Conservation (phyloP, 2,797 vertebrate species). For the Philypnodon macrostomus region DNA sequence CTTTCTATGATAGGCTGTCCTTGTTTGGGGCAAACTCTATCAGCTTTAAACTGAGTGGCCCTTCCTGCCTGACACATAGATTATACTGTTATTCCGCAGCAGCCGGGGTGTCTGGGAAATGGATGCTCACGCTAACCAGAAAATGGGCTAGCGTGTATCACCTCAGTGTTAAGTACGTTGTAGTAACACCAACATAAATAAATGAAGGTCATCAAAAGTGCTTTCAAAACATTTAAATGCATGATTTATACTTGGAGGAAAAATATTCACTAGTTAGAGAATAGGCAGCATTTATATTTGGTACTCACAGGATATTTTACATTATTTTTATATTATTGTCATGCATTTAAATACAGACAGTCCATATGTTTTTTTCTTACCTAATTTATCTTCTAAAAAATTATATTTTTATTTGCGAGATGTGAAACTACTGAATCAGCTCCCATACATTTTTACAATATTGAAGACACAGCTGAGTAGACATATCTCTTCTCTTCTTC, state of each 20-base stretch:
- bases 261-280: not conserved
- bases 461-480: not conserved
- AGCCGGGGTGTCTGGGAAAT: conserved; percentile 59
- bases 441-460: not conserved
- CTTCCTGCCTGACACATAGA: conserved; percentile 71
- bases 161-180: conserved; percentile 64
- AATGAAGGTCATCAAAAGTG: conserved; percentile 63
- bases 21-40: conserved; percentile 78
- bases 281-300: not conserved
- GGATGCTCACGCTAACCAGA: conserved; percentile 54
- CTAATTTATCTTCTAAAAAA: too few relatives aligned
- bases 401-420: too few relatives aligned
- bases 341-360: too few relatives aligned
- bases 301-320: not conserved
- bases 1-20: conserved; percentile 76
- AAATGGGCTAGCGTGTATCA: conserved; percentile 50
- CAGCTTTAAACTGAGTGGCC: conserved; percentile 70
- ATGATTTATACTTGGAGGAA: conserved; percentile 8
- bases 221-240: conserved; percentile 25
- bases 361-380: too few relatives aligned
- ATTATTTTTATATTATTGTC: too few relatives aligned
- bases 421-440: not conserved
- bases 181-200: conserved; percentile 55
- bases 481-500: not conserved
- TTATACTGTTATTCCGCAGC: conserved; percentile 65